Evolutionary conservation across 2,113 vertebrate genomes (phyloP).

Genomic region (Mus spicilegus): DNA sequence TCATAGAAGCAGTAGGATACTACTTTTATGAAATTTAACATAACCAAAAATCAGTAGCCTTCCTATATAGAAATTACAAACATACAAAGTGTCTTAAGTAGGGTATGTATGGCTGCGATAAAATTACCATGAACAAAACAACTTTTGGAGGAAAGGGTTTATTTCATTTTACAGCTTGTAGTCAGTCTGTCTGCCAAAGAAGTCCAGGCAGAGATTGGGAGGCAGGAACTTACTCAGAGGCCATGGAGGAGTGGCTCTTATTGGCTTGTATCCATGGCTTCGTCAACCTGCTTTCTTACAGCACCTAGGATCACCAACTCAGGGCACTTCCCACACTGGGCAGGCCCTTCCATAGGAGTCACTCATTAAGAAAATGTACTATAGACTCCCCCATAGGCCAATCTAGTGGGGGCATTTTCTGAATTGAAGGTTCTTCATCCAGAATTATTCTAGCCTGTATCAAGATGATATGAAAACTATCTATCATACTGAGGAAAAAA

Average conservation of each 20-base stretch:
- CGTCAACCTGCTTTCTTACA: not conserved
- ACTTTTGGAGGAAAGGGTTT: not conserved
- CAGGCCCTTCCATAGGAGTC: not conserved
- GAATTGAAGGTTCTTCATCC: not conserved
- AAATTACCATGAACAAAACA: not conserved
- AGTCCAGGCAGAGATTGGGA: not conserved
- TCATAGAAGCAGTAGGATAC: not conserved
- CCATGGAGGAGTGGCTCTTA: not conserved
- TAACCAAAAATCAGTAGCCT: not conserved
- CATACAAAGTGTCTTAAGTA: not conserved
- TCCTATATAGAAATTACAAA: not conserved
- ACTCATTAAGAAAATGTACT: not conserved
- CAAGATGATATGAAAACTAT: not conserved
- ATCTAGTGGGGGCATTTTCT: not conserved
- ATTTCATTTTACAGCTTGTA: not conserved
- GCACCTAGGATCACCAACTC: not conserved
- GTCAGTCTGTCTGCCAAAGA: not conserved
- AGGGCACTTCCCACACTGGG: not conserved
- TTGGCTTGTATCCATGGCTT: not conserved
- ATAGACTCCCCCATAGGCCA: not conserved
- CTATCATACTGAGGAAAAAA: not conserved
- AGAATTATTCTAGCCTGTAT: not conserved
- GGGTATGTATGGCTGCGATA: not conserved
- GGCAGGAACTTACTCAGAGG: not conserved
- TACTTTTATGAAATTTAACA: not conserved